phyloP scores from a whole-genome alignment of 92 coral and sea anemone genomes.

The Parazoanthus atlanticus region DNA sequence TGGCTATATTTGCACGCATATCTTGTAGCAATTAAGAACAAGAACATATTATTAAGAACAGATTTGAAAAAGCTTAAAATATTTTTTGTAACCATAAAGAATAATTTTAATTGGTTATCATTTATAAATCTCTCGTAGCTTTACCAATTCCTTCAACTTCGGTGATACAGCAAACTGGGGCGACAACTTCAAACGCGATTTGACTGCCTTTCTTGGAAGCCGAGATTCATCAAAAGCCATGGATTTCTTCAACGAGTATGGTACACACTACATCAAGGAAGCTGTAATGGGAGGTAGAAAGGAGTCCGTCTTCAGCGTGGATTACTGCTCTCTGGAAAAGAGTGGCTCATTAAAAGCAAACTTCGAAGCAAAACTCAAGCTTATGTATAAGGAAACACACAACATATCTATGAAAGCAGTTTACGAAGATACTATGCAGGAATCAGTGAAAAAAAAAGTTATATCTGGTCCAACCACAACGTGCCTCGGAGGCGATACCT shows the following conservation, averaged over 20 bases:
- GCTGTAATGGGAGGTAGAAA: constrained; percentile 39
- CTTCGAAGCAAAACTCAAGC: constrained; percentile 6
- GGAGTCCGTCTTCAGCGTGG: constrained; percentile 27
- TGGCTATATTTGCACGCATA: too few species aligned
- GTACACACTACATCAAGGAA: constrained; percentile 23
- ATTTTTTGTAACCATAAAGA: too few species aligned
- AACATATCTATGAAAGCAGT: background rate
- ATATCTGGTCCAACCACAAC: constrained; percentile 18
- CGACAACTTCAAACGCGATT: constrained; percentile 10
- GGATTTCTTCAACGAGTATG: constrained; percentile 39
- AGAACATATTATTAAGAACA: too few species aligned
- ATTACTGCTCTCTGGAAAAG: constrained; percentile 18
- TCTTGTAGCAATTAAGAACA: too few species aligned
- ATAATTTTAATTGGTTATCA: too few species aligned
- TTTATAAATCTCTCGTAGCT: background rate
- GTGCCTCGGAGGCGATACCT: constrained; percentile 21
- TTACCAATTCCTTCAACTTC: constrained; percentile 22
- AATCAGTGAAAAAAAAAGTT: constrained; percentile 2
- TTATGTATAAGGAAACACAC: constrained; percentile 20
- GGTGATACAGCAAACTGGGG: constrained; percentile 19
- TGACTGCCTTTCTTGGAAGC: background rate
- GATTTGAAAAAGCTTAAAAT: too few species aligned
- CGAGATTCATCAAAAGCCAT: constrained; percentile 23
- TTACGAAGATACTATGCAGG: background rate
- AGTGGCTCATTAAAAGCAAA: background rate